Base-by-base conservation (phyloP, 2,888 invertebrate species). In the Teleiodes luculella region DNA sequence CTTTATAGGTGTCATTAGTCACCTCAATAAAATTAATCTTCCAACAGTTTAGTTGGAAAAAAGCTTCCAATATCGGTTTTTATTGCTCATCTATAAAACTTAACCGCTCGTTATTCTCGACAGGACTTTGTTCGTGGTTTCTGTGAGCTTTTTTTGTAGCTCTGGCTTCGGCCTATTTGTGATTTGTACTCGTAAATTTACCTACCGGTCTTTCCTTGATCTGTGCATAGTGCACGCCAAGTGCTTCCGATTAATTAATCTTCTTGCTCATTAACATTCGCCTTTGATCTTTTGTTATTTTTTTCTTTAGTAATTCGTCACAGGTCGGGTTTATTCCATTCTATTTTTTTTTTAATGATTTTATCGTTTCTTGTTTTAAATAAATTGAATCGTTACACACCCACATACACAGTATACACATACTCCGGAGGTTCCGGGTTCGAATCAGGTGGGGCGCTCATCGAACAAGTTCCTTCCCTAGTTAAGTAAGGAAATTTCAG, bases 1-100 rank as follows among this genome's bases (percentile, higher is more conserved):
- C 70, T 76, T 76, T 73, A 78, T 72, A 76, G 76, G 73, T 70
- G 75, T 66, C 64, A 66, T 61, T 63, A 60, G 52, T 59, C 66
- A 67, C 66, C 65, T 68, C 65, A 69, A 77, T 78, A 78, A 80
- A 76, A 73, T 73, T 73, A 74, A 74, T 79, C 73, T 74, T 62
- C 24, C 57, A 67, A 68, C 70, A 71, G 73, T 77, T 76, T 68
- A 67, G 67, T 70, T 74, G 76, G 78, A 78, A 83, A 82, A 78
- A 79, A 78, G 78, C 75, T 70, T 67, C 77, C 72, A 72, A 75
- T 73, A 76, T 75, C 70, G 70, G 66, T 75, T 84, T 83, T 83
- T 85, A 84, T 81, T 74, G 78, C 70, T 59, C 69, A 68, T 73
- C 76, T 43, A 81, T 85, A 79, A 86, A 86, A 43, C 43, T 43